Conservation (phyloP, 2,113 vertebrate species). For the Candoia aspera region DNA sequence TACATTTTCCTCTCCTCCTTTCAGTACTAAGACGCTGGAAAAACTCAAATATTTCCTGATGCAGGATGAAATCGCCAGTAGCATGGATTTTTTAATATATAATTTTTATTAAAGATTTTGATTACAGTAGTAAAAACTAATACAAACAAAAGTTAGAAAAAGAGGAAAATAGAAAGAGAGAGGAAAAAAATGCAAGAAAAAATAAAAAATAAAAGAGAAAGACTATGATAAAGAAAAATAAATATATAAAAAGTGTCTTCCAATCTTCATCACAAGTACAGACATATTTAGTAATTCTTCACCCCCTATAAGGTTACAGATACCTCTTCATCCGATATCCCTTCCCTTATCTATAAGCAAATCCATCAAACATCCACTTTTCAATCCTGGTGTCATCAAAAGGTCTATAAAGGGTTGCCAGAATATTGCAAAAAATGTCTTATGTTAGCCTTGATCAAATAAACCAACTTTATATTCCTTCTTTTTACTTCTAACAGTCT, state of each 20-base stretch:
- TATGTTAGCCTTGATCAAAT: neutral
- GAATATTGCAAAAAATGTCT: neutral
- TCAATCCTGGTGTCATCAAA: neutral
- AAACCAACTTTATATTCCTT: neutral
- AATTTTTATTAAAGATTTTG: neutral
- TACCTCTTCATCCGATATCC: neutral
- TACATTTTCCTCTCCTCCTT: slow-evolving; percentile 9
- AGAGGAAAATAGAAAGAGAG: neutral
- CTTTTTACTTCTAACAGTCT: neutral
- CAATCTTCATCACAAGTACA: neutral
- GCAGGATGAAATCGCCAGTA: neutral
- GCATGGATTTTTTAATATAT: neutral
- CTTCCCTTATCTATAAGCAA: neutral
- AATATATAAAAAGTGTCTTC: neutral
- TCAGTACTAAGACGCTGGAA: neutral
- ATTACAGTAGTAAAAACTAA: neutral
- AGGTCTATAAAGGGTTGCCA: neutral
- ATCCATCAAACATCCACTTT: neutral
- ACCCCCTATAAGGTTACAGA: neutral
- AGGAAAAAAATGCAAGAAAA: neutral
- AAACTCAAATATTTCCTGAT: neutral
- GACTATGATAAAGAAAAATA: neutral
- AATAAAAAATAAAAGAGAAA: neutral
- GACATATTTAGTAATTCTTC: neutral
- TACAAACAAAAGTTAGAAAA: neutral